Evolutionary conservation across 2,888 invertebrate genomes (phyloP), one percentile per base, ranked within the genome.

Genomic region (Heliothis peltigera): DNA sequence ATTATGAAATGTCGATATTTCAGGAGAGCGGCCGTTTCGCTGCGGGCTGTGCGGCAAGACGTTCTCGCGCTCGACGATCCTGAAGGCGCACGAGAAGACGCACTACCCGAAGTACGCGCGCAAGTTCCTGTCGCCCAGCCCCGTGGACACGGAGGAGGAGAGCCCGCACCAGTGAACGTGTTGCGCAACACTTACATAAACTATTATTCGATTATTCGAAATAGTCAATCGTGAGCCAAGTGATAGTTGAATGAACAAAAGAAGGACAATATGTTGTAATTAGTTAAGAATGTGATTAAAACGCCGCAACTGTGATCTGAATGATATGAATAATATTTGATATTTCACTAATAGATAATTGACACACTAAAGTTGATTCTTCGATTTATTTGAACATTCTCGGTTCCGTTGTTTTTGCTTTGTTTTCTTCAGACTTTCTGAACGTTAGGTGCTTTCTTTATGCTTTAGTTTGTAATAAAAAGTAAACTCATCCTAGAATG

Each of bases 21-120:
- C 86, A 96, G 96, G 98, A 81, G 98, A 98, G 91, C 96, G 98
- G 81, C 98, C 98, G 51, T 98, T 98, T 95, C 96, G 98, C 84
- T 98, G 98, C 93, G 96, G 97, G 72, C 95, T 98, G 82, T 98
- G 98, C 92, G 98, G 98, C 75, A 98, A 98, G 92, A 98, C 98
- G 75, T 98, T 98, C 93, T 98, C 98, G 75, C 96, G 98, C 84
- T 98, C 98, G 81, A 98, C 98, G 76, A 98, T 98, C 91, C 94
- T 98, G 82, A 98, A 98, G 93, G 98, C 98, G 82, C 98, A 98
- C 92, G 98, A 98, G 93, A 98, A 98, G 95, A 98, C 98, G 74
- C 98, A 98, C 92, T 98, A 97, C 93, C 98, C 98, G 79, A 98
- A 98, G 95, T 98, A 98, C 91, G 98, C 98, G 89, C 96, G 98